Base-by-base conservation (phyloP, 2,797 vertebrate species). In the Parambassis ranga region DNA sequence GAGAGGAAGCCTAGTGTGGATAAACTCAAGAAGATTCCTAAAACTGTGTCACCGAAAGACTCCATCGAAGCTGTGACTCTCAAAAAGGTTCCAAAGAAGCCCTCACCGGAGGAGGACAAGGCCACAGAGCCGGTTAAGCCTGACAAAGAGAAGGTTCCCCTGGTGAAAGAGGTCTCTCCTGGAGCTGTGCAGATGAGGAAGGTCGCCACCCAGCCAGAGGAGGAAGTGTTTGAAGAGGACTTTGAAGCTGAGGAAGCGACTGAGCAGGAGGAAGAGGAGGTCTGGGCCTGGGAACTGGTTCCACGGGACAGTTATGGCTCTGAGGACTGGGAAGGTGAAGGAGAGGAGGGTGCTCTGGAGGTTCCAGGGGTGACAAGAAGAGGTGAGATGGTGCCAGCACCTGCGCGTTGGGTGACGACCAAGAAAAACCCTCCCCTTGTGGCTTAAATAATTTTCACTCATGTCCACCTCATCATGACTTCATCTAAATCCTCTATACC, bases 371-470 rank as follows among this genome's bases (percentile, higher is more conserved):
- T 94, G 71, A 66, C 90, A 89, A 89, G 87, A 71, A 83, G 88
- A 96, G 95, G 95, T 96, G 95, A 97, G 95, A 92, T 81, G 88
- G 85, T 82, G 66, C 65, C 70, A 71, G 65, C 75, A 72, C 81
- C 64, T 84, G 88, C 71, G 82, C 80, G 87, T 83, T 79, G 60
- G 87, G 18, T 57, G 86, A 77, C 41, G 81, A 72, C 84, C 77
- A 65, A 81, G 79, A 80, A 60, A 88, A 85, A 71, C 59, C 72
- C 52, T 44, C 63, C 85, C 77, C 71, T 85, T 82, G 82, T 87
- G 62, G 68, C 76, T 61, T 59, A 57, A 87, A 85, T 89, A 85
- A 90, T 89, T 63, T 89, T 81, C 57, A 64, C 77, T 71, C 85
- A 89, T 89, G 46, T 52, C 70, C 71, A 80, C 71, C 64, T n/a